phyloP scores from a whole-genome alignment of 1,140 invertebrate genomes.

The Drosophila watanabei region DNA sequence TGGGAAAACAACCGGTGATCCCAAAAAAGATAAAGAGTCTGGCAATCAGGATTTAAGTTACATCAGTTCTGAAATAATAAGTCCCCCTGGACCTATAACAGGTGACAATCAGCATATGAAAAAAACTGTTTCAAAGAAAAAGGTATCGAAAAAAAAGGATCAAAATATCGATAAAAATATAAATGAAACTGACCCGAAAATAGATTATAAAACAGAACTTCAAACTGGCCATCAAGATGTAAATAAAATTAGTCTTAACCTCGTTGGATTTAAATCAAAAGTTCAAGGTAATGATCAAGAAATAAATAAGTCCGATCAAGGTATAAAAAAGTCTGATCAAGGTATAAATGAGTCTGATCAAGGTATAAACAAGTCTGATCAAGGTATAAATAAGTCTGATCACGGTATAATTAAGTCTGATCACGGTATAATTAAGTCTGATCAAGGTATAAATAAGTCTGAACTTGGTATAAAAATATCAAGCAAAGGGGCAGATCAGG shows the following conservation, averaged over 20 bases:
- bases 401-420: background rate
- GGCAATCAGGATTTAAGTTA: no score
- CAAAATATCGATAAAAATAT: background rate
- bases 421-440: no score
- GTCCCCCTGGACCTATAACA: no score
- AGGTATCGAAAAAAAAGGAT: background rate
- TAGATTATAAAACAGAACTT: background rate
- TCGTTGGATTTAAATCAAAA: background rate
- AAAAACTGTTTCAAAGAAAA: background rate
- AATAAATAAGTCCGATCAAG: background rate
- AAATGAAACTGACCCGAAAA: background rate
- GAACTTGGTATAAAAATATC: no score
- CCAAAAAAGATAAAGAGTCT: background rate
- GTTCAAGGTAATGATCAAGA: background rate
- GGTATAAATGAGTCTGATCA: no score
- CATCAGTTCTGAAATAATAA: background rate
- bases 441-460: no score
- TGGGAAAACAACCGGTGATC: fast-evolving
- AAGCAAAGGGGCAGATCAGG: no score
- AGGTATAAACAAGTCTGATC: no score
- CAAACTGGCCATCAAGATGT: background rate
- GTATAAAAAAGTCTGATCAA: no score
- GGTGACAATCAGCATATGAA: no score
- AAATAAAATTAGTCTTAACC: background rate
- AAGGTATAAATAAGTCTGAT: background rate